Evolutionary conservation across 1,140 invertebrate genomes (phyloP), one percentile per base, ranked within the genome.

Genomic region (Listronotus bonariensis): DNA sequence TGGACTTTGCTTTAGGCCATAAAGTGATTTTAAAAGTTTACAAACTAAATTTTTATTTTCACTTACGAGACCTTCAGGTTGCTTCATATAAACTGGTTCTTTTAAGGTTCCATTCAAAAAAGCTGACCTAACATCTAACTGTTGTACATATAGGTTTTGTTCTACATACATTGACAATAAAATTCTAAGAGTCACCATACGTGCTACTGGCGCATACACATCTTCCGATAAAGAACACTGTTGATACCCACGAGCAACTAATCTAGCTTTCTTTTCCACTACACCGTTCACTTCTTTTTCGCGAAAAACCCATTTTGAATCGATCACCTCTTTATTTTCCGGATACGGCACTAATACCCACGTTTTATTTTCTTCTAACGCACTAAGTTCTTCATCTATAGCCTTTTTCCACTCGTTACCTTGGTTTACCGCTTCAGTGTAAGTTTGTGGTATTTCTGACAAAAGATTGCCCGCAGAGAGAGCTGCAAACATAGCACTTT

Each of bases 1-100:
- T 26, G 20, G 20, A 26, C 20, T 73, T 54, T 77, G 74, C 48
- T 78, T 76, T 5, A 80, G 55, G 3, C 77, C 77, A 66, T 48
- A 60, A 14, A 79, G 15, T 11, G 48, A 52, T 38, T 61, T 66
- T 32, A 31, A 51, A 14, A 52, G 17, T 46, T 60, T 61, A 32
- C 49, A 66, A 15, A 59, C 54, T 32, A 59, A 34, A 36, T 51
- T 41, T 20, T n/a, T 10, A 36, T 20, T n/a, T 18, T 52, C 20
- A 11, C 18, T 10, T 32, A 18, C 14, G 18, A 32, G 18, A 43
- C 54, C n/a, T n/a, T 58, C 26, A 20, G 67, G 55, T 18, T 51
- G 31, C 15, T 49, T 41, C 67, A 65, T 65, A 58, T 52, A 68
- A 5, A 65, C 26, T 32, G 32, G 32, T 20, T 26, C 20, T 26